Percentiles rank a stretch among this genome's conserved stretches.
phyloP scores from a whole-genome alignment of 92 coral and sea anemone species.

The Palythoa grandis region DNA sequence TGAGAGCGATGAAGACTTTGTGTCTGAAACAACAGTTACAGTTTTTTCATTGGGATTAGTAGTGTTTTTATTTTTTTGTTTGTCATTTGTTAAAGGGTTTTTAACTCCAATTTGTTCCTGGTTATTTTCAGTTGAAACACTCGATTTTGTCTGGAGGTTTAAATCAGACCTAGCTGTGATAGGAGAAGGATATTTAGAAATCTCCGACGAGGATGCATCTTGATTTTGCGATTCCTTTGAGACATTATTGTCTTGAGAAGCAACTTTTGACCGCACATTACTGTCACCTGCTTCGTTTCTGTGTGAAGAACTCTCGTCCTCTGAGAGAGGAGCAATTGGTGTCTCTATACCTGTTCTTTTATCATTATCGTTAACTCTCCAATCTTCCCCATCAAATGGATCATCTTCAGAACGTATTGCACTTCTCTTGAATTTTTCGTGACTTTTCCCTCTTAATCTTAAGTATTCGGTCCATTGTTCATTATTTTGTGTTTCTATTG shows the following conservation, averaged over 20 bases:
- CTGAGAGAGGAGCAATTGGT: slow-evolving; percentile 77
- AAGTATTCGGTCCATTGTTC: slow-evolving; percentile 66
- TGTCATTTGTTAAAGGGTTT: slow-evolving; percentile 22
- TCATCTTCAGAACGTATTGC: slow-evolving; percentile 61
- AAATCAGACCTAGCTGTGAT: not conserved
- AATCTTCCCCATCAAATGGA: slow-evolving; percentile 56
- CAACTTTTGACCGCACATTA: slow-evolving; percentile 75
- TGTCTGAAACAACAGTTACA: not conserved
- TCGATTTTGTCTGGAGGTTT: not conserved
- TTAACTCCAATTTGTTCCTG: not conserved
- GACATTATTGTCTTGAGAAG: slow-evolving; percentile 54
- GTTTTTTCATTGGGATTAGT: not conserved
- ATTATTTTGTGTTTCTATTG: slow-evolving; percentile 45
- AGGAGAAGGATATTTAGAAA: slow-evolving; percentile 19
- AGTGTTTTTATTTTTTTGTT: slow-evolving; percentile 6
- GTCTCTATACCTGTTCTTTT: slow-evolving; percentile 85
- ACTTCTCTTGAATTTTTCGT: slow-evolving; percentile 55
- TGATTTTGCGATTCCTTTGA: slow-evolving; percentile 19
- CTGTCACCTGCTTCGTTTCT: slow-evolving; percentile 40
- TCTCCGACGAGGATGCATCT: not conserved
- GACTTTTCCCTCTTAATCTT: slow-evolving; percentile 42
- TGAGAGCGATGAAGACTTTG: slow-evolving; percentile 10
- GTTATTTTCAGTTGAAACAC: slow-evolving; percentile 1
- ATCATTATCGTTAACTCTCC: slow-evolving; percentile 51
- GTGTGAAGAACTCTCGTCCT: slow-evolving; percentile 36